Base-by-base conservation (phyloP, 2,888 invertebrate species). In the Cantharis flavilabris region DNA sequence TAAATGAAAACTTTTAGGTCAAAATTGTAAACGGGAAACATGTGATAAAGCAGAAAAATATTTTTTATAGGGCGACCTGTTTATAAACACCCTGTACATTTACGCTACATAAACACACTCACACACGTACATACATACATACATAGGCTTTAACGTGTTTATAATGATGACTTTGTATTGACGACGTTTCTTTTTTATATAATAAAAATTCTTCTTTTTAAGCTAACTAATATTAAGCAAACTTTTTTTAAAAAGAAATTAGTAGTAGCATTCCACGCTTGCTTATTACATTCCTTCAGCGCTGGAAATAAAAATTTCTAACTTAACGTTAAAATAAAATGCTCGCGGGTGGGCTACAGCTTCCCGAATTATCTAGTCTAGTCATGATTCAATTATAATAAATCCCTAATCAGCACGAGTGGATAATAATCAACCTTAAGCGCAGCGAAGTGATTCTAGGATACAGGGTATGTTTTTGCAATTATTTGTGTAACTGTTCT, bases 381-480 rank as follows among this genome's bases (percentile, higher is more conserved):
- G 77, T 79, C 77, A 77, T 80, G 77, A 77, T 80, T 80, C 79
- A 80, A 75, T 80, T 81, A 78, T 81, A 84, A 83, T 84, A 82
- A 67, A 67, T 83, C 86, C 86, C 86, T 84, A 86, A 86, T 87
- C 86, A 86, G 84, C 86, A 86, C 84, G 85, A 86, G 86, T 86
- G 85, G 85, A 86, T 86, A 85, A 85, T 86, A 86, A 86, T 86
- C 85, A 86, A 83, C 84, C 82, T 83, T 83, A 82, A 86, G 91
- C 91, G 91, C 91, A 90, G 91, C 90, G 91, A 90, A 92, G 93
- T 93, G 93, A 93, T 93, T 93, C 92, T 94, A 95, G 95, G 95
- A 95, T 95, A 95, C 95, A 95, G 95, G 95, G 95, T 95, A 95
- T 94, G 94, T 94, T 94, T 90, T 95, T 94, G 94, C 94, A 94